These are phyloP conservation scores for Xestia sexstrigata DNA, from an alignment of 2,888 invertebrate species.

Conservation along the genomic window DNA sequence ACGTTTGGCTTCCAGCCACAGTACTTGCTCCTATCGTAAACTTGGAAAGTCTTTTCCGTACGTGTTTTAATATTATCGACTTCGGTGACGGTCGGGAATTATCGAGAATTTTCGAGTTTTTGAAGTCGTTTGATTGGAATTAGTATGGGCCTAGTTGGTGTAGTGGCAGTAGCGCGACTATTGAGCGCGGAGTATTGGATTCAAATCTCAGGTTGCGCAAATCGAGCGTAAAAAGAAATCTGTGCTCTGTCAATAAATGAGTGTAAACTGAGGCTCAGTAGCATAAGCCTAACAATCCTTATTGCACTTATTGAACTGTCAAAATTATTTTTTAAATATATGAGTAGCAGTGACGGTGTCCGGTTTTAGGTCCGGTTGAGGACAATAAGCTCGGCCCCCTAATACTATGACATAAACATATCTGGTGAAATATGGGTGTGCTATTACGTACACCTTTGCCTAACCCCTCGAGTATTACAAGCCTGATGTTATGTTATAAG, in stretches of 20 bases:
- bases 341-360: neutral
- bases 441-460: neutral
- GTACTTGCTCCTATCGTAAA: slow-evolving; percentile 53
- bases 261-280: neutral
- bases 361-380: neutral
- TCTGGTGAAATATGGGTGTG: neutral
- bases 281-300: neutral
- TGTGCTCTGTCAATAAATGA: neutral
- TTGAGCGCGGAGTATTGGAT: neutral
- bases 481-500: neutral
- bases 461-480: neutral
- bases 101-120: slow-evolving; percentile 1
- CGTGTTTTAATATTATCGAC: slow-evolving; percentile 37
- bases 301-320: neutral
- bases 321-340: neutral
- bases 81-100: slow-evolving; percentile 5
- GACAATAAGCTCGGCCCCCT: neutral
- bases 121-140: slow-evolving; percentile 9
- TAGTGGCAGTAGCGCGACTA: neutral
- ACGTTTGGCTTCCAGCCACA: slow-evolving; percentile 57
- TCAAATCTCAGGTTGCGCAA: neutral
- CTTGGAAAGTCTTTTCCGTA: slow-evolving; percentile 38
- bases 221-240: neutral
- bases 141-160: neutral
- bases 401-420: neutral